A percentile compares a stretch with the other conserved stretches of the same genome.
Evolutionary conservation across 2,797 vertebrate genomes (phyloP).

Genomic region (Echeneis naucrates): DNA sequence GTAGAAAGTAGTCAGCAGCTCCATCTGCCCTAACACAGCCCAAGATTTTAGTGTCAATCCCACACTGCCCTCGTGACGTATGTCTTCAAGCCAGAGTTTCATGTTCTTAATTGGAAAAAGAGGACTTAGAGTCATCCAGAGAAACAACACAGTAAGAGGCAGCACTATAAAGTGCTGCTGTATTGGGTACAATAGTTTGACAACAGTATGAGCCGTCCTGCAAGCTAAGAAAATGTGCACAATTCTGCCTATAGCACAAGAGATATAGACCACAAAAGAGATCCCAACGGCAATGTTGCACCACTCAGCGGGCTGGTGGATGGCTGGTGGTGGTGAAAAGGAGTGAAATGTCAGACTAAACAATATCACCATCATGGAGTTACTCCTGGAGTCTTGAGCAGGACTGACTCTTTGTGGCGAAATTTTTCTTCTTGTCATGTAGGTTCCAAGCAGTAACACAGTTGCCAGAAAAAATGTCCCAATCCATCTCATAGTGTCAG

Average conservation of each 20-base stretch:
- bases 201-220: slow-evolving; percentile 36
- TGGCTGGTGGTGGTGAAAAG: slow-evolving; percentile 18
- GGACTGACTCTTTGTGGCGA: slow-evolving; percentile 2
- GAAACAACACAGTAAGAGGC: slow-evolving; percentile 35
- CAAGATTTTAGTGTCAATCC: slow-evolving; percentile 27
- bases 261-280: slow-evolving; percentile 42
- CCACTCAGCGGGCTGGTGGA: slow-evolving; percentile 29
- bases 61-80: slow-evolving; percentile 4
- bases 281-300: slow-evolving; percentile 30
- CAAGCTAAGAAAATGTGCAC: slow-evolving; percentile 45
- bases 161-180: slow-evolving; percentile 36
- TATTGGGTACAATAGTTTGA: slow-evolving; percentile 44
- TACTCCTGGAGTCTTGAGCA: slow-evolving; percentile 5
- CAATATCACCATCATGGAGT: slow-evolving; percentile 27
- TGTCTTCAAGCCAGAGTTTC: slow-evolving; percentile 36
- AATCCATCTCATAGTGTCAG: slow-evolving; percentile 31
- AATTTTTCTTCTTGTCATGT: slow-evolving; percentile 42
- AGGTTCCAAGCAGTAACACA: slow-evolving; percentile 58
- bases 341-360: slow-evolving; percentile 37
- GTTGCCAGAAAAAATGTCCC: slow-evolving; percentile 37
- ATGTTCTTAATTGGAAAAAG: slow-evolving; percentile 34
- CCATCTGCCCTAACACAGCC: slow-evolving; percentile 27
- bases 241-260: slow-evolving; percentile 50
- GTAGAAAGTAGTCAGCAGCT: slow-evolving; percentile 45
- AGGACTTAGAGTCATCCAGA: slow-evolving; percentile 50